phyloP scores from a whole-genome alignment of 2,113 vertebrate species.

The Microtus pennsylvanicus region DNA sequence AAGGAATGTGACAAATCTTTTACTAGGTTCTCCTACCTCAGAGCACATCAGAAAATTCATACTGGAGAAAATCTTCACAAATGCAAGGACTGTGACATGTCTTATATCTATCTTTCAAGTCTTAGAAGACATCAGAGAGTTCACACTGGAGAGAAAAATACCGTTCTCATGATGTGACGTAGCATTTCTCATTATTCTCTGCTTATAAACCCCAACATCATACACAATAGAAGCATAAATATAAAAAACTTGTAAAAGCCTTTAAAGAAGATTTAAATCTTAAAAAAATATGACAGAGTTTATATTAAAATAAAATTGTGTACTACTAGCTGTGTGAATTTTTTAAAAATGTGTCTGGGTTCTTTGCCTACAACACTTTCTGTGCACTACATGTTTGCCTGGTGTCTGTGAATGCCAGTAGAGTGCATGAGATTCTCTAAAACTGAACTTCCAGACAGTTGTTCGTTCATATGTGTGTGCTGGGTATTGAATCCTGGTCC shows the following conservation, averaged over 20 bases:
- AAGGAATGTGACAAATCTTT: neutral
- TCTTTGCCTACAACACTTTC: neutral
- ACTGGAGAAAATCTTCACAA: neutral
- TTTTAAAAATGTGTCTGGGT: neutral
- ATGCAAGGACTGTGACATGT: neutral
- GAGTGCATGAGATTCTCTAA: neutral
- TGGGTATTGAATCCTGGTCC: neutral
- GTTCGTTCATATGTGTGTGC: neutral
- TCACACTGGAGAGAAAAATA: neutral
- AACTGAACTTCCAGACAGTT: neutral
- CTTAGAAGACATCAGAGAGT: constrained; percentile 7
- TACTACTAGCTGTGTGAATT: neutral
- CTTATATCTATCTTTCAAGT: neutral
- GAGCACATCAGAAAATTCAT: neutral
- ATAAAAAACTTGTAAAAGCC: too few species aligned
- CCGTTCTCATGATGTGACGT: neutral
- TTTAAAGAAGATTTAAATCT: neutral
- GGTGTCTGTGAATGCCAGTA: neutral
- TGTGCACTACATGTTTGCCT: neutral
- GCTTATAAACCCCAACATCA: neutral
- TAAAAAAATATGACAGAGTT: neutral
- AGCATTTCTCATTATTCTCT: neutral
- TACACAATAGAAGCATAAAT: neutral
- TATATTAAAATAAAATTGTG: neutral
- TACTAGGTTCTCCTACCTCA: neutral